phyloP scores from a whole-genome alignment of 35 echinoderm and acorn worm species.

The Apostichopus japonicus region DNA sequence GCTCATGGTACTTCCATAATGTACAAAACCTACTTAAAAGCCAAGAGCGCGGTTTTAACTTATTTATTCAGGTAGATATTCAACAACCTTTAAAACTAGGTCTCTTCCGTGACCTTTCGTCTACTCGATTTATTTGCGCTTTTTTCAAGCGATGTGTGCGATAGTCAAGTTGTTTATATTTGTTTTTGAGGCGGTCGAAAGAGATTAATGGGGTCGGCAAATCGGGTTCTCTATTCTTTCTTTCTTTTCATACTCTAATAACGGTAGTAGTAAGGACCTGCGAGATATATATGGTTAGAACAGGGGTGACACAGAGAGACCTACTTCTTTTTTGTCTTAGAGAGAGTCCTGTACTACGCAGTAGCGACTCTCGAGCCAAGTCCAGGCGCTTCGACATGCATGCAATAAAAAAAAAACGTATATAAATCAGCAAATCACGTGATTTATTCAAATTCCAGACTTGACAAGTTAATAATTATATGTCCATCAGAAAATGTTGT shows the following conservation, averaged over 20 bases:
- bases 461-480: too few relatives aligned
- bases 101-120: conserved; percentile 24
- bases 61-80: too few relatives aligned
- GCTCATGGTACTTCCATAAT: too few relatives aligned
- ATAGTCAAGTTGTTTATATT: conserved; percentile 24
- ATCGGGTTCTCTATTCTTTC: background rate
- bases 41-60: too few relatives aligned
- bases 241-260: background rate
- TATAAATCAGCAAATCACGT: too few relatives aligned
- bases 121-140: conserved; percentile 24
- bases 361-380: too few relatives aligned
- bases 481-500: too few relatives aligned
- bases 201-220: conserved; percentile 41
- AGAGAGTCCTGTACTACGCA: too few relatives aligned
- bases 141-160: conserved; percentile 7
- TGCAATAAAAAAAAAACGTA: too few relatives aligned
- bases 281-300: background rate
- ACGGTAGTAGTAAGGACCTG: background rate
- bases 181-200: conserved; percentile 28
- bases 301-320: background rate
- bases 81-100: conserved; percentile 8
- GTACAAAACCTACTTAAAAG: too few relatives aligned
- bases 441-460: too few relatives aligned
- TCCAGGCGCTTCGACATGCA: too few relatives aligned
- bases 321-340: background rate